These are phyloP conservation scores for Oenanthe melanoleuca DNA, from an alignment of 2,113 vertebrate genomes.

Conservation along the genomic window DNA sequence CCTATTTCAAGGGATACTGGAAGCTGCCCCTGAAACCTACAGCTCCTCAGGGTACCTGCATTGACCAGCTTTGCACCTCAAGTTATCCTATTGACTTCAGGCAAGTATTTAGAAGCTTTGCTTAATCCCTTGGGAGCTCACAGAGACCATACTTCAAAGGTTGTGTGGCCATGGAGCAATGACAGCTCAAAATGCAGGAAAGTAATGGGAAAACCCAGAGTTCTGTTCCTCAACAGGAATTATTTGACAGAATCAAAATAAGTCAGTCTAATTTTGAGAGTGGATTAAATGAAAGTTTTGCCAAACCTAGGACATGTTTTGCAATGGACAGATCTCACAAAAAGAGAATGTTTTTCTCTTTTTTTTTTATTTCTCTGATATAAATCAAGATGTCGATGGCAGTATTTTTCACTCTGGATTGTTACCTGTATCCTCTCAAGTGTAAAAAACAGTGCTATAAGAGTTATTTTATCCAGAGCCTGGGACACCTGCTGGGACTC, in stretches of 20 bases:
- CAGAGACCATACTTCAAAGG: neutral
- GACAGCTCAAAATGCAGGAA: neutral
- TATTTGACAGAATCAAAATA: neutral
- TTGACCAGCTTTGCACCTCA: neutral
- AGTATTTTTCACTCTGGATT: neutral
- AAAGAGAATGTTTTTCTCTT: neutral
- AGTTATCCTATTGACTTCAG: neutral
- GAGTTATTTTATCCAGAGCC: neutral
- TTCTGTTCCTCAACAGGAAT: neutral
- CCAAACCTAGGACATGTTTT: neutral
- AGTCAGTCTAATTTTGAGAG: neutral
- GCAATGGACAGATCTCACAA: neutral
- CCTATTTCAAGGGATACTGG: neutral
- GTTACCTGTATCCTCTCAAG: neutral
- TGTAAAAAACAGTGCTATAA: neutral
- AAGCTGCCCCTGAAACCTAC: neutral
- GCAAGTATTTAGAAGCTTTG: conserved; percentile 2
- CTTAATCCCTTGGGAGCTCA: neutral
- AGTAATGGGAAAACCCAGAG: neutral
- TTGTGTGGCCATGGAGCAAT: neutral
- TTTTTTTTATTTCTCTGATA: neutral
- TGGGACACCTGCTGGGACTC: neutral
- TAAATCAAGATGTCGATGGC: neutral
- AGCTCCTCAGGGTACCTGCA: neutral
- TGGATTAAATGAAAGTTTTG: neutral